These are phyloP conservation scores for Acrocephalus arundinaceus DNA, from an alignment of 2,113 vertebrate species.

Conservation along the genomic window DNA sequence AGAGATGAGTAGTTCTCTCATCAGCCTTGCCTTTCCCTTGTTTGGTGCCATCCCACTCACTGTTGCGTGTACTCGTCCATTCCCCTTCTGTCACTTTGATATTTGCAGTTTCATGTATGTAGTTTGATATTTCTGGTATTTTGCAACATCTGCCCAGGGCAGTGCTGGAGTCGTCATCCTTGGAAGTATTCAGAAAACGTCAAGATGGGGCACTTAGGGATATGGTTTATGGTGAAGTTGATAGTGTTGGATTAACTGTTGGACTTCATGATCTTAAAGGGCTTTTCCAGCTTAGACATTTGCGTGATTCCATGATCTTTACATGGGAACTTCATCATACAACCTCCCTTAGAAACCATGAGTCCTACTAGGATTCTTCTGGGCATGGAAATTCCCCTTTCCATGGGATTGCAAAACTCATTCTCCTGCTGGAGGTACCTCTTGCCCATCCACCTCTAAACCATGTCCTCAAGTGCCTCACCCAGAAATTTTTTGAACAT, in stretches of 20 bases:
- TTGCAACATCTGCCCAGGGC: neutral
- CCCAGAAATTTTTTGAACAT: rapidly evolving
- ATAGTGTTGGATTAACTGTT: neutral
- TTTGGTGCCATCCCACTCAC: neutral
- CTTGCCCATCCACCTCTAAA: neutral
- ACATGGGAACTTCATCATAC: rapidly evolving
- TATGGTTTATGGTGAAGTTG: neutral
- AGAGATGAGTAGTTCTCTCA: neutral
- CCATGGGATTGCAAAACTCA: rapidly evolving
- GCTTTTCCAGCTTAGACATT: neutral
- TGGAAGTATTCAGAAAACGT: neutral
- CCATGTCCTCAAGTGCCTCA: neutral
- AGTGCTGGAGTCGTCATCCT: neutral
- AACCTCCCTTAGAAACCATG: neutral
- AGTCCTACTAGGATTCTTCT: neutral
- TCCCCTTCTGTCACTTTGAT: neutral
- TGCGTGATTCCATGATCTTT: neutral
- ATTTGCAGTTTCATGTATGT: neutral
- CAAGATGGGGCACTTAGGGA: neutral
- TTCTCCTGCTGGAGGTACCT: neutral
- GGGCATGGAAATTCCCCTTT: neutral
- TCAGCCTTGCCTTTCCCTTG: neutral
- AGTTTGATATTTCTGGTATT: neutral
- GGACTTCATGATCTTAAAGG: neutral
- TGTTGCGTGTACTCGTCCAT: rapidly evolving